Base-by-base conservation (phyloP, 2,888 invertebrate species). In the Microdon myrmicae region DNA sequence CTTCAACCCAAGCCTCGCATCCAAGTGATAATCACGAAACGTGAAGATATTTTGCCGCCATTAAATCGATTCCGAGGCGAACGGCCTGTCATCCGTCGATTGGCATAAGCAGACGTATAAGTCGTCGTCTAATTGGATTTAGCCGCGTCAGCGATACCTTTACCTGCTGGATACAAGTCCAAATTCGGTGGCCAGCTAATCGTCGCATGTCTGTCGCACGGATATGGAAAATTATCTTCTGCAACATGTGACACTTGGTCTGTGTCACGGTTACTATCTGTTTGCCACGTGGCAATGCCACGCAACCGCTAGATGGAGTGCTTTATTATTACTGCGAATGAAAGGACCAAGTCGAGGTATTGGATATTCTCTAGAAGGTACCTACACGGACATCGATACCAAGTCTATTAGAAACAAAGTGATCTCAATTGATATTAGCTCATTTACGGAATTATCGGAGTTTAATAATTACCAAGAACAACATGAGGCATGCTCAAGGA, bases 31-130 rank as follows among this genome's bases (percentile, higher is more conserved):
- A 68, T 68, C 68, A 59, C 23, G 37, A 47, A 53, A 69, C 71
- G 71, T 71, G 71, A 49, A 71, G 59, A 67, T 69, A 71, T 71
- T 70, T 71, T 70, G 68, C 68, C 70, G 69, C 69, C 69, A 69
- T 68, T 68, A 67, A 67, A 69, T 68, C 68, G 69, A 67, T 67
- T 68, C 67, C 53, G 38, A 43, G 45, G 45, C 41, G 39, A 47
- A 51, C 45, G 48, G 60, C 9, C 28, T 13, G 19, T 12, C n/a
- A n/a, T n/a, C n/a, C 23, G 37, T 17, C 31, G 44, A n/a, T 37
- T 10, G 44, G 38, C 37, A 35, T 43, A 14, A 14, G 23, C 25
- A 4, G 12, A 14, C 3, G 29, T 31, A 12, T 10, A 14, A 14
- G 31, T 28, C 17, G 39, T n/a, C 35, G 28, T 29, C 35, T 35